Evolutionary conservation across 2,113 vertebrate genomes (phyloP), one percentile per base, ranked within the genome.

Genomic region (Orcinus orca): DNA sequence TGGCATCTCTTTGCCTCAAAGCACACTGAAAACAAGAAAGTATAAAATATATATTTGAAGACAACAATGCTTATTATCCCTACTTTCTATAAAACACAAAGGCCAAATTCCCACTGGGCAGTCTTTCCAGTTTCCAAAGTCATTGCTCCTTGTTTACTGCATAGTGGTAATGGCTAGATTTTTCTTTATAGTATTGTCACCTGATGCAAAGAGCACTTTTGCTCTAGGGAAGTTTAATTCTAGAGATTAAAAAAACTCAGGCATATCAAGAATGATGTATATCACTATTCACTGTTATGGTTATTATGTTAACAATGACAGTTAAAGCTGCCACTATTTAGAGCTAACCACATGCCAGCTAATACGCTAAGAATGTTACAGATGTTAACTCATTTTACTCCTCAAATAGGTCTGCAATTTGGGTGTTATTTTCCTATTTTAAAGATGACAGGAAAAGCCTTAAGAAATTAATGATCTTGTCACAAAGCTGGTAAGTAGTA

Each of bases 1-100:
- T 62, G 33, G 21, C 47, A 5, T 86, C 67, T 68, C 58, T 83
- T 84, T 85, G 62, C 55, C 87, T 44, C 73, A 85, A 62, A 95
- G 55, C 33, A 44, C 76, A 91, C 84, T 95, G 68, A 86, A 93
- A 97, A 73, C 63, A 96, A 87, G 50, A 86, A 67, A 76, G 23
- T 29, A 36, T 53, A 33, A 60, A 53, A 18, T 50, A 31, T 58
- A 89, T 89, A 68, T 96, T 96, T 79, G 79, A 95, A 85, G 21
- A 86, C 1, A 88, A 25, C 53, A 96, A 62, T 36, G 6, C 23
- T 84, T 58, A 38, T 29, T 93, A 68, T 74, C 29, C 55, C 31
- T 58, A 47, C 26, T 74, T 90, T 90, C 47, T 41, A 73, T 44
- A 63, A 95, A 94, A 81, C 13, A 81, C 26, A 77, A 84, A 33